These are phyloP conservation scores for Romanomermis culicivorax DNA, from an alignment of 2,888 invertebrate species.

Conservation along the genomic window DNA sequence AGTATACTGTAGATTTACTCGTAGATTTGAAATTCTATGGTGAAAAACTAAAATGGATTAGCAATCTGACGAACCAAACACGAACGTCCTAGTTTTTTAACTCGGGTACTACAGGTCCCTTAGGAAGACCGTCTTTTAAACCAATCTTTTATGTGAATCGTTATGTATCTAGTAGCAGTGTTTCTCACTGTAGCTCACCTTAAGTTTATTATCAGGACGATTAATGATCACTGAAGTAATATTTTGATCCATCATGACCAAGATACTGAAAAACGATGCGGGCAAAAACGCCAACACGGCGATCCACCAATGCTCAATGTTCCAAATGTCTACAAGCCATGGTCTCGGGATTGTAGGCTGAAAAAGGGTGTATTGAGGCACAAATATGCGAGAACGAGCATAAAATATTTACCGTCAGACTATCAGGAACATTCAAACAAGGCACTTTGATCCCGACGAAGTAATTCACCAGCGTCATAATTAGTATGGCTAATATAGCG, in stretches of 20 bases:
- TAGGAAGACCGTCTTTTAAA: no score
- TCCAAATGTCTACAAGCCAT: constrained; percentile 26
- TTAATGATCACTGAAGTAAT: constrained; percentile 36
- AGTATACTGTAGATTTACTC: no score
- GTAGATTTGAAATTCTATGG: no score
- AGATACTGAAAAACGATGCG: constrained; percentile 32
- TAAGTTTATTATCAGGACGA: constrained; percentile 33
- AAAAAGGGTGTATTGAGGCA: not conserved
- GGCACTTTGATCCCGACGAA: constrained; percentile 32
- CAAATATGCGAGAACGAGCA: not conserved
- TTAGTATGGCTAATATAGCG: constrained; percentile 35
- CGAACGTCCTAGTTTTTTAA: no score
- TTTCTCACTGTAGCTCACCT: no score
- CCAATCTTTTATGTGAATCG: no score
- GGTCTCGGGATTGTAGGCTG: constrained; percentile 33
- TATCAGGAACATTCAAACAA: constrained; percentile 32
- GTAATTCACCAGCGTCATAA: constrained; percentile 30
- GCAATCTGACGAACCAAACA: no score
- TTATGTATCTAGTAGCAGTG: no score
- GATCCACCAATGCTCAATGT: constrained; percentile 22
- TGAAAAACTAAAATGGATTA: no score
- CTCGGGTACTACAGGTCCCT: no score
- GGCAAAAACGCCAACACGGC: constrained; percentile 29
- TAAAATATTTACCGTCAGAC: constrained; percentile 14
- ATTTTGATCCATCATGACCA: constrained; percentile 36